Evolutionary conservation across 2,113 vertebrate genomes (phyloP).

Genomic region (Istiophorus platypterus): DNA sequence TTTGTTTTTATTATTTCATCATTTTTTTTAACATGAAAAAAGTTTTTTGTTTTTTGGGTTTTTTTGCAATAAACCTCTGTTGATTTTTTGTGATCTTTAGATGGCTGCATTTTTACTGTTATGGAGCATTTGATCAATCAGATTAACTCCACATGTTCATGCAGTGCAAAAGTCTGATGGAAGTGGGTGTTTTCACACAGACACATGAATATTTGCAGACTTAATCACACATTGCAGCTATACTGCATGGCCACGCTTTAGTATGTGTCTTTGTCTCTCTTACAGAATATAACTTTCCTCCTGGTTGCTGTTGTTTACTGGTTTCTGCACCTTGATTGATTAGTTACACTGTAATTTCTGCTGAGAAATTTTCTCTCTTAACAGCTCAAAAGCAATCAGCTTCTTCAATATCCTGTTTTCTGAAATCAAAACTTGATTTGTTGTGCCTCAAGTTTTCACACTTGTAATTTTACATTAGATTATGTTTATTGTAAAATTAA

Average conservation of each 20-base stretch:
- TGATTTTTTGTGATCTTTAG: constrained; percentile 19
- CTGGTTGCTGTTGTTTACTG: constrained; percentile 34
- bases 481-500: constrained; percentile 40
- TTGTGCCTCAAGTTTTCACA: constrained; percentile 28
- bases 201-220: constrained; percentile 50
- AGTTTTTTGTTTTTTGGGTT: neutral
- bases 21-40: neutral
- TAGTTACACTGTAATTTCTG: constrained; percentile 31
- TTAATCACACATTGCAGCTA: constrained; percentile 38
- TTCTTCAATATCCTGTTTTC: constrained; percentile 22
- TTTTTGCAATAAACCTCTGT: constrained; percentile 15
- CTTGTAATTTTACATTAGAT: constrained; percentile 23
- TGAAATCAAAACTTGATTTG: constrained; percentile 28
- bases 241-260: constrained; percentile 9
- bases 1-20: constrained; percentile 6
- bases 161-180: neutral
- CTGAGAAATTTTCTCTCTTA: constrained; percentile 5
- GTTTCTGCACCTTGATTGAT: constrained; percentile 45
- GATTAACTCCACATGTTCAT: constrained; percentile 15
- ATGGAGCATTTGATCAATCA: constrained; percentile 6
- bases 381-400: constrained; percentile 26
- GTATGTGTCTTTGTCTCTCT: constrained; percentile 19
- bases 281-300: neutral
- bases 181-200: constrained; percentile 37
- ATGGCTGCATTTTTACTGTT: neutral